These are phyloP conservation scores for Cistogaster globosa DNA, from an alignment of 2,888 invertebrate genomes.

Conservation along the genomic window DNA sequence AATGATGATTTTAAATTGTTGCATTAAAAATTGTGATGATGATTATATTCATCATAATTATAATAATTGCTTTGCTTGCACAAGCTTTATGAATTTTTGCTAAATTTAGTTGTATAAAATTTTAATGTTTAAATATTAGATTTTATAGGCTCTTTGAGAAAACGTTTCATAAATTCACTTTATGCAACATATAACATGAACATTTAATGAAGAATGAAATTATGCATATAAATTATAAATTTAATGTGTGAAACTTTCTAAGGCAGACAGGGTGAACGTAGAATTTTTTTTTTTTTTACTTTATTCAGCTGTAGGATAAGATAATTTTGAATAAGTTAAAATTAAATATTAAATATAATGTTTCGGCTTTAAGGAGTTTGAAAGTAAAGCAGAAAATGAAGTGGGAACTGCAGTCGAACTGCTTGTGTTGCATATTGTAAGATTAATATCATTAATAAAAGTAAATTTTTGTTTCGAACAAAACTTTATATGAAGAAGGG, in stretches of 20 bases:
- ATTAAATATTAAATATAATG: too few relatives aligned
- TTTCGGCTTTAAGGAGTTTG: too few relatives aligned
- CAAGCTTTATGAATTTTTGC: conserved; percentile 5
- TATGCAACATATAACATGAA: conserved; percentile 32
- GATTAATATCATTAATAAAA: too few relatives aligned
- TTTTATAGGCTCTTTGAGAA: conserved; percentile 59
- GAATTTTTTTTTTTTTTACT: neutral
- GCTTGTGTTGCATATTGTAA: too few relatives aligned
- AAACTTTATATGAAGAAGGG: too few relatives aligned
- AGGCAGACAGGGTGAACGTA: conserved; percentile 10
- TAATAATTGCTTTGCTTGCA: conserved; percentile 26
- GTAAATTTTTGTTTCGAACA: too few relatives aligned
- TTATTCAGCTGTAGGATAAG: neutral
- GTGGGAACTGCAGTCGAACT: too few relatives aligned
- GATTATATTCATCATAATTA: conserved; percentile 30
- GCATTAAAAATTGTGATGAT: conserved; percentile 28
- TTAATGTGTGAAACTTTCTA: neutral
- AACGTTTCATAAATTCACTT: conserved; percentile 47
- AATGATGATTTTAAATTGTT: conserved; percentile 40
- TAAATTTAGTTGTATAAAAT: conserved; percentile 41
- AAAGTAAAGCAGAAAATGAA: too few relatives aligned
- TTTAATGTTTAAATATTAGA: conserved; percentile 66
- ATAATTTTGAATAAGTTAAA: neutral
- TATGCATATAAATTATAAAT: conserved; percentile 49
- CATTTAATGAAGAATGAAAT: conserved; percentile 60